Evolutionary conservation across 2,888 invertebrate species (phyloP).

Genomic region (Parochlus steinenii): DNA sequence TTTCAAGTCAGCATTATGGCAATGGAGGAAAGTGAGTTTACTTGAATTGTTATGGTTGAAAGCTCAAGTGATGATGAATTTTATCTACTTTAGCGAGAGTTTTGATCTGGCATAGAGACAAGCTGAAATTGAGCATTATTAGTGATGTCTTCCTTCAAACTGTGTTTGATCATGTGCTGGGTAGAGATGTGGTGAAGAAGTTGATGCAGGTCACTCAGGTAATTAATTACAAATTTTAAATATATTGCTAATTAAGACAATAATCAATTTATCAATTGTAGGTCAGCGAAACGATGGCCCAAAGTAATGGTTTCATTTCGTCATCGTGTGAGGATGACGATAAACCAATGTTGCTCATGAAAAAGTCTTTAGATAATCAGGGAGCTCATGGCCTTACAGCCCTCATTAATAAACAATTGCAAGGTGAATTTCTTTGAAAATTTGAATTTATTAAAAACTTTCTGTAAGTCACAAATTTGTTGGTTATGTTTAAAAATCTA

Average conservation of each 20-base stretch:
- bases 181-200: slow-evolving; percentile 72
- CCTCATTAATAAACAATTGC: slow-evolving; percentile 55
- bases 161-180: slow-evolving; percentile 72
- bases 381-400: slow-evolving; percentile 66
- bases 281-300: slow-evolving; percentile 68
- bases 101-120: slow-evolving; percentile 72
- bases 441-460: neutral
- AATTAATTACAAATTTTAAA: slow-evolving; percentile 10
- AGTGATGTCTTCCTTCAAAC: slow-evolving; percentile 67
- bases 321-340: slow-evolving; percentile 47
- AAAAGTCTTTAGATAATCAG: slow-evolving; percentile 44
- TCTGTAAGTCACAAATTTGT: neutral
- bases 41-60: too few species aligned
- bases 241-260: neutral
- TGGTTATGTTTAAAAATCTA: slow-evolving; percentile 1
- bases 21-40: slow-evolving; percentile 74
- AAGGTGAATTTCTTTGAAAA: slow-evolving; percentile 38
- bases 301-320: slow-evolving; percentile 53
- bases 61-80: too few species aligned
- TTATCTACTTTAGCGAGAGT: too few species aligned
- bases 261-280: slow-evolving; percentile 25
- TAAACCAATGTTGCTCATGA: slow-evolving; percentile 60
- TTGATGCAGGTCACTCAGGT: slow-evolving; percentile 57
- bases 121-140: slow-evolving; percentile 69
- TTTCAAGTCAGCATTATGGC: slow-evolving; percentile 81